Conservation (phyloP, 2,888 invertebrate genomes). For the Sinotaia quadrata region DNA sequence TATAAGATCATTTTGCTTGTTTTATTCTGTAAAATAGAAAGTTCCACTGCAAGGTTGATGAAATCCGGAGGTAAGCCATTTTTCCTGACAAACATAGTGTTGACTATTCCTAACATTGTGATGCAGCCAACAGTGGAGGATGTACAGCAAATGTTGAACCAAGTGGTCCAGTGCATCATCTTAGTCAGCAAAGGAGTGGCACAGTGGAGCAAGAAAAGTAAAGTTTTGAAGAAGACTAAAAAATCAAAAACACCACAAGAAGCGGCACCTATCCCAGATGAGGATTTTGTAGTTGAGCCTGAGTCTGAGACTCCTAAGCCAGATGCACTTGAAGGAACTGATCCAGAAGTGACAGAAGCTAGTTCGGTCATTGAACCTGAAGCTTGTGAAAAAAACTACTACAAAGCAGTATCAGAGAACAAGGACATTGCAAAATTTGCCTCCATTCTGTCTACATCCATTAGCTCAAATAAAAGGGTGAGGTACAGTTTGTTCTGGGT, state of each 20-base stretch:
- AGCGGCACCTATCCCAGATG: no score
- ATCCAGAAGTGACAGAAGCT: constrained; percentile 39
- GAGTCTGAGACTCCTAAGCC: no score
- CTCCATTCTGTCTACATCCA: constrained; percentile 85
- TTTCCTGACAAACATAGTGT: constrained; percentile 83
- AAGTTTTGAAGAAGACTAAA: no score
- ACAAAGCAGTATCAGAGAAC: constrained; percentile 78
- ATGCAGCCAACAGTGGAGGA: constrained; percentile 78
- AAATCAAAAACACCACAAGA: no score
- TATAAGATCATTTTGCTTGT: no score
- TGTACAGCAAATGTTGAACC: constrained; percentile 80
- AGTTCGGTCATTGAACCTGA: constrained; percentile 55
- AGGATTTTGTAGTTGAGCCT: no score
- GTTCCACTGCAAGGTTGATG: no score
- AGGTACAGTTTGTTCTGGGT: constrained; percentile 1
- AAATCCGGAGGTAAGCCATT: constrained; percentile 68
- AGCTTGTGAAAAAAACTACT: no score
- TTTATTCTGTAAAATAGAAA: no score
- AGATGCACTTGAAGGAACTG: constrained; percentile 38
- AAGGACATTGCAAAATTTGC: constrained; percentile 92
- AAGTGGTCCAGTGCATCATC: constrained; percentile 79
- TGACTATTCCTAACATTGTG: constrained; percentile 71
- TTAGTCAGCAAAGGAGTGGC: constrained; percentile 82
- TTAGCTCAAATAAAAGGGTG: constrained; percentile 77
- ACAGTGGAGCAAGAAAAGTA: no score